phyloP scores from a whole-genome alignment of 2,888 invertebrate species.

The Notocelia uddmanniana region DNA sequence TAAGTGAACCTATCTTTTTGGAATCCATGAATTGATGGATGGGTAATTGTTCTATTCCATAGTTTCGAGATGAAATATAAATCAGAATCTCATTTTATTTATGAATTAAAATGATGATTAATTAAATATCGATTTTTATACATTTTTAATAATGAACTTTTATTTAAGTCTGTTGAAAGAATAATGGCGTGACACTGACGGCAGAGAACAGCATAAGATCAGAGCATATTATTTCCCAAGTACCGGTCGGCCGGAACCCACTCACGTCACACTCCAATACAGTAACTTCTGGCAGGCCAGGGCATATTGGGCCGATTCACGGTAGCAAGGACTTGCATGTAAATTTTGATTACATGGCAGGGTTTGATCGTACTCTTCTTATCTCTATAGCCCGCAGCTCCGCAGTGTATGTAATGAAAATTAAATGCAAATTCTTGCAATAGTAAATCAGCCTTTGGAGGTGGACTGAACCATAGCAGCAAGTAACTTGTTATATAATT shows the following conservation, averaged over 20 bases:
- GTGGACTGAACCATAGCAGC: background rate
- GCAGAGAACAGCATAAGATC: too few relatives aligned
- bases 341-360: too few relatives aligned
- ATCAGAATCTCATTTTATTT: background rate
- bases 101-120: constrained; percentile 1
- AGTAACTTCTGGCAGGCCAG: background rate
- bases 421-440: too few relatives aligned
- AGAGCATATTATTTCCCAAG: background rate
- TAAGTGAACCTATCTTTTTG: background rate
- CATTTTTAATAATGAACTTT: background rate
- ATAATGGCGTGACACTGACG: background rate
- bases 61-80: background rate
- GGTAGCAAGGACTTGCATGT: too few relatives aligned
- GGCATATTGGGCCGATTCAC: too few relatives aligned
- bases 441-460: too few relatives aligned
- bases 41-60: background rate
- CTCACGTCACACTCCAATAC: background rate
- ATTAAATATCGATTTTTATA: background rate
- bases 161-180: background rate
- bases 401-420: too few relatives aligned
- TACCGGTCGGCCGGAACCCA: background rate
- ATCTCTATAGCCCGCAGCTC: too few relatives aligned
- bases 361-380: too few relatives aligned
- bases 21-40: background rate
- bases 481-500: background rate